Evolutionary conservation across 1,140 invertebrate genomes (phyloP).

Genomic region (Pseudomyrmex concolor): DNA sequence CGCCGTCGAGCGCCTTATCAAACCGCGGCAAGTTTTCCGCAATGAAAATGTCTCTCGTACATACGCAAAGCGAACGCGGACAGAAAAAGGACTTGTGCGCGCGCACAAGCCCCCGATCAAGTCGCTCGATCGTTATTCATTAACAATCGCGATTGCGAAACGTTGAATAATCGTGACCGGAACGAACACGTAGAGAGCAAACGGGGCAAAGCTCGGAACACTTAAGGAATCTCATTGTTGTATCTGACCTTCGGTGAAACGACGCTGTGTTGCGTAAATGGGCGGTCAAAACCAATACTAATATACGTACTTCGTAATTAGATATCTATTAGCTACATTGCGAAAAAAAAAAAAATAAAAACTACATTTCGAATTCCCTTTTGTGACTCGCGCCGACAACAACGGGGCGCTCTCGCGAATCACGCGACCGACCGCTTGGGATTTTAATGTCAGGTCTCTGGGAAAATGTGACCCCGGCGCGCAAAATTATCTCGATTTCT

Average conservation of each 20-base stretch:
- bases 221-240: conserved; percentile 71
- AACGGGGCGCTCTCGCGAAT: conserved; percentile 31
- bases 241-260: conserved; percentile 68
- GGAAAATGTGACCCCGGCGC: conserved; percentile 40
- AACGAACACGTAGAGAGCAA: conserved; percentile 58
- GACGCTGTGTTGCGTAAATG: conserved; percentile 73
- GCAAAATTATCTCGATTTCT: conserved; percentile 40
- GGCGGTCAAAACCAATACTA: conserved; percentile 50
- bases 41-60: not conserved
- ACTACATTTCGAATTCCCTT: conserved; percentile 50
- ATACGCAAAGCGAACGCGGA: not conserved
- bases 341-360: conserved; percentile 46
- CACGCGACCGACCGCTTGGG: conserved; percentile 15
- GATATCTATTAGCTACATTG: conserved; percentile 59
- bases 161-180: conserved; percentile 53
- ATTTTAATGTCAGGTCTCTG: conserved; percentile 50
- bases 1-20: conserved; percentile 6
- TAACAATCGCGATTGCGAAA: conserved; percentile 53
- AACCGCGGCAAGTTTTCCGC: conserved; percentile 10
- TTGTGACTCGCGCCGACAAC: conserved; percentile 52
- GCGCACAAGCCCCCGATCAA: not conserved
- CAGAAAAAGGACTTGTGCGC: conserved; percentile 18
- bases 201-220: conserved; percentile 62
- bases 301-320: conserved; percentile 64
- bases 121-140: conserved; percentile 58